Conservation (phyloP, 2,888 invertebrate genomes). For the Drosophila pullipes region DNA sequence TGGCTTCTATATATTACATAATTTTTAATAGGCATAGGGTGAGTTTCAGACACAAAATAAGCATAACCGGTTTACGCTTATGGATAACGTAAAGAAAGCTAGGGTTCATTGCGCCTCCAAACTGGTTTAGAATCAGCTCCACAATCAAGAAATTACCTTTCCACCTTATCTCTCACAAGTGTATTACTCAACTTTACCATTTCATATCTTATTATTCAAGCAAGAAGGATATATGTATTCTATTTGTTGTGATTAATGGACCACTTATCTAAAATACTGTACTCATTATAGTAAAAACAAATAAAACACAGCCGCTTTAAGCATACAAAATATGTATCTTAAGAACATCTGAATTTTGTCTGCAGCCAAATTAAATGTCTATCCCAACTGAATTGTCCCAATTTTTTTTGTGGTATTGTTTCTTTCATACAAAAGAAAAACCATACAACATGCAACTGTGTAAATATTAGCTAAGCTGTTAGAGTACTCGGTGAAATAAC, state of each 20-base stretch:
- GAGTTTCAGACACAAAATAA: slow-evolving; percentile 4
- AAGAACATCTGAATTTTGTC: not conserved
- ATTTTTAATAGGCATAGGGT: not conserved
- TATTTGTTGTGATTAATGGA: not conserved
- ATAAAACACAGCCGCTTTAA: not conserved
- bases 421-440: slow-evolving; percentile 2
- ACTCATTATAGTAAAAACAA: not conserved
- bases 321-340: not conserved
- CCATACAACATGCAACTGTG: slow-evolving; percentile 48
- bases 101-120: slow-evolving; percentile 43
- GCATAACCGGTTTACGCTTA: slow-evolving; percentile 56
- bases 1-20: slow-evolving; percentile 24
- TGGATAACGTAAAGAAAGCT: slow-evolving; percentile 40
- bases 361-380: not conserved
- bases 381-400: not conserved
- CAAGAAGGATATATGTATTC: not conserved
- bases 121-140: slow-evolving; percentile 19
- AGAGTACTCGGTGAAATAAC: not conserved
- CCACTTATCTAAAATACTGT: not conserved
- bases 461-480: slow-evolving; percentile 51
- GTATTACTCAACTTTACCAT: not conserved
- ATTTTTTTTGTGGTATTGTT: slow-evolving; percentile 7
- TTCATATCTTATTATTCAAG: not conserved
- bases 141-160: not conserved
- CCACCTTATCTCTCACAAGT: not conserved